Evolutionary conservation across 2,888 invertebrate species (phyloP), one percentile per base, ranked within the genome.

Genomic region (Emmelina monodactyla): DNA sequence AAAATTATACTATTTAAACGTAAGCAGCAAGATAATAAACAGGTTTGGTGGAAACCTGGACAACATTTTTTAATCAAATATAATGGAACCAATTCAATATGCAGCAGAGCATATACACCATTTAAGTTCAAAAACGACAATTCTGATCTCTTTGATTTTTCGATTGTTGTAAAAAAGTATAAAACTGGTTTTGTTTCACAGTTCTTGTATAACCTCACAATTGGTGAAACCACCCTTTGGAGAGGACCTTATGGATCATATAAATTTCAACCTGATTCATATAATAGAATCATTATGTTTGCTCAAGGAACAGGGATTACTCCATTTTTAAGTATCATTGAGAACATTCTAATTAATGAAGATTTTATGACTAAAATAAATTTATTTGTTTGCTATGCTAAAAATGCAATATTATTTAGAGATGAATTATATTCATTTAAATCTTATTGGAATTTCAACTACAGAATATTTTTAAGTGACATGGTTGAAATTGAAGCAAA

Each of bases 291-390:
- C 25, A 48, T 76, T 14, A 72, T 80, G 71, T 48, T 80, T 43
- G 69, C 87, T 31, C 90, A 90, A 55, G 92, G 92, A 1, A 88
- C 91, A 14, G 92, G 91, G 0, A 83, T 92, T 42, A 85, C 89
- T 12, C 88, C 91, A 15, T 81, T 90, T 51, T 76, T 83, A 47
- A 76, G 85, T 11, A 80, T 92, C 9, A 82, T 89, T 33, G 63
- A 82, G 16, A 59, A 71, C 22, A 79, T 91, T 42, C 50, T 91
- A 33, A 54, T 72, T 14, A 83, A 91, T 64, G 88, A 88, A 44
- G 81, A 85, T 16, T 88, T 89, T 51, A 82, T 86, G 47, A 86
- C 86, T 1, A 72, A 80, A 54, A 54, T 92, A 22, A 60, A 73
- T 36, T 72, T 92, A 41, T 88, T 83, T 51, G 87, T 88, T 48